Base-by-base conservation (phyloP, 2,797 vertebrate genomes). In the Scarus forsteni region DNA sequence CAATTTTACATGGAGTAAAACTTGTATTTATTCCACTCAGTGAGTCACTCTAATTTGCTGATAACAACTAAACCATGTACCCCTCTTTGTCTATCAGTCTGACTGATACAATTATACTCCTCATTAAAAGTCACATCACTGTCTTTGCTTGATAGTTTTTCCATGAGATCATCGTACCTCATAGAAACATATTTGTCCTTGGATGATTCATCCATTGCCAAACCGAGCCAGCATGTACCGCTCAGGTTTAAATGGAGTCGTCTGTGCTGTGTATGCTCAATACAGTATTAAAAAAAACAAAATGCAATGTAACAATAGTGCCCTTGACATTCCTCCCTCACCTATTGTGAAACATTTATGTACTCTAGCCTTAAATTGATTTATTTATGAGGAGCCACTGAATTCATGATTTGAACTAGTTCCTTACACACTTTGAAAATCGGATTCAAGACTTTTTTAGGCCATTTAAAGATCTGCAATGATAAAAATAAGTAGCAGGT, bases 11-110 rank as follows among this genome's bases (percentile, higher is more conserved):
- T 27, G 36, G 38, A 39, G 54, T 58, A 78, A 79, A 55, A 50
- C 8, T 61, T 69, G 72, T 66, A 69, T 75, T 77, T 42, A 49
- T 49, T 63, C 56, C 46, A 27, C 38, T 55, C 40, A 58, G 44
- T 38, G 54, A 34, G n/a, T 63, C 38, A 43, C 18, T 8, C 19
- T 38, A 8, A 48, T 73, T 48, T 53, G n/a, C 46, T 44, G 15
- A 50, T 15, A 14, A 10, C n/a, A n/a, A 18, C 36, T 16, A 40
- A 18, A 54, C 27, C 63, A 34, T 67, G 18, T 34, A 49, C 8
- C 19, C n/a, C 1, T 15, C 19, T 27, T 42, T 57, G 11, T 36
- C 54, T 67, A 3, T 55, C 2, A 8, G 10, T 11, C 57, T 56
- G 39, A 15, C 40, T 56, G 11, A 62, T 40, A 39, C 49, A 55